Evolutionary conservation across 2,888 invertebrate genomes (phyloP).

Genomic region (Drosophila barbarae): DNA sequence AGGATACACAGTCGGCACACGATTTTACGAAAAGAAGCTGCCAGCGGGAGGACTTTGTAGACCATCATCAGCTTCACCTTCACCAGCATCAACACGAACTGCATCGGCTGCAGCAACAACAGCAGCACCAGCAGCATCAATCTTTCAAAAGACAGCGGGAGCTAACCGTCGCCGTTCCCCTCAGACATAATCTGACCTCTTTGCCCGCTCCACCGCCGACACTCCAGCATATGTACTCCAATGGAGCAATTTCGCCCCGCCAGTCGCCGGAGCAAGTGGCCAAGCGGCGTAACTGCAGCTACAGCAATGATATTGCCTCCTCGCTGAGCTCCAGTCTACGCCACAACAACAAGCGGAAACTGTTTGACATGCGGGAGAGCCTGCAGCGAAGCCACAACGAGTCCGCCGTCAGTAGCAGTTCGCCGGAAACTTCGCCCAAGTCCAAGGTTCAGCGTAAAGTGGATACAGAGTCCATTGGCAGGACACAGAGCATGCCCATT

Average conservation of each 20-base stretch:
- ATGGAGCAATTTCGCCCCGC: slow-evolving; percentile 7
- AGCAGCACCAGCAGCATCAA: neutral
- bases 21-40: slow-evolving; percentile 76
- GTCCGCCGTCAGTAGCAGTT: slow-evolving; percentile 26
- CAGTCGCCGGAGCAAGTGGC: slow-evolving; percentile 75
- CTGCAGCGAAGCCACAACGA: slow-evolving; percentile 18
- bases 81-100: slow-evolving; percentile 8
- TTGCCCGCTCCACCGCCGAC: slow-evolving; percentile 16
- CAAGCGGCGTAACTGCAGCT: slow-evolving; percentile 76
- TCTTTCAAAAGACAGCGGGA: slow-evolving; percentile 75
- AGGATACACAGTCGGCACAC: slow-evolving; percentile 71
- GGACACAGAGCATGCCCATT: slow-evolving; percentile 51
- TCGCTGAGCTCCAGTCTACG: slow-evolving; percentile 77
- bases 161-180: slow-evolving; percentile 52
- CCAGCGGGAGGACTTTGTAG: slow-evolving; percentile 60
- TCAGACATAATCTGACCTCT: slow-evolving; percentile 42
- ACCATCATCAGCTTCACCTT: slow-evolving; percentile 25
- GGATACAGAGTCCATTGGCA: slow-evolving; percentile 39
- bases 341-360: slow-evolving; percentile 68
- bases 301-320: slow-evolving; percentile 78
- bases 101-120: slow-evolving; percentile 2
- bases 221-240: slow-evolving; percentile 28
- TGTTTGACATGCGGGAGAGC: slow-evolving; percentile 48
- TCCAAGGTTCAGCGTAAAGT: slow-evolving; percentile 65
- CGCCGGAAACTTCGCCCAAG: slow-evolving; percentile 50